These are phyloP conservation scores for Idaea aversata DNA, from an alignment of 2,888 invertebrate species.

Conservation along the genomic window DNA sequence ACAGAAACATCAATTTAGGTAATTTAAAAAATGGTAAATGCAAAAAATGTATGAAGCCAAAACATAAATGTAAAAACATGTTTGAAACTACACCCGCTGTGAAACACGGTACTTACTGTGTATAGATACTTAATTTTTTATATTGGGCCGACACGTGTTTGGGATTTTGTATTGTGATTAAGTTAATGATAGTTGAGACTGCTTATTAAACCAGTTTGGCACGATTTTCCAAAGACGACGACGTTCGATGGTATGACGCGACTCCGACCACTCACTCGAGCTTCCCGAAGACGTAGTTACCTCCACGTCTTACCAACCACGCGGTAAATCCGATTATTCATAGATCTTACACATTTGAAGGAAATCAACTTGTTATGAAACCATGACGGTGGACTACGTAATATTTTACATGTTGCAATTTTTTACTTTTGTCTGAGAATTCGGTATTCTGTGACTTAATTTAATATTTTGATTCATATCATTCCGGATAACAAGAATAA, in stretches of 20 bases:
- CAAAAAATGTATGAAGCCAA: too few relatives aligned
- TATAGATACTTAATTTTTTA: neutral
- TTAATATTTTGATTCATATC: neutral
- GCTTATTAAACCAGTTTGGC: neutral
- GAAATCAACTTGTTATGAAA: neutral
- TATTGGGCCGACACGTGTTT: neutral
- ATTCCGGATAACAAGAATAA: neutral
- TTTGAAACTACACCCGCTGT: neutral
- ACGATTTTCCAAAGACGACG: neutral
- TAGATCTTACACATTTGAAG: neutral
- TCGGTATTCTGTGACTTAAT: too few relatives aligned
- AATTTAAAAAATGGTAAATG: too few relatives aligned
- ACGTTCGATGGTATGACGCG: neutral
- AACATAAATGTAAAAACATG: neutral
- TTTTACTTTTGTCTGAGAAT: neutral
- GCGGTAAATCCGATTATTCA: neutral
- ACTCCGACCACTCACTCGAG: neutral
- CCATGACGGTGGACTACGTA: neutral
- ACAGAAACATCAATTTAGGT: too few relatives aligned
- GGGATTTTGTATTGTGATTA: neutral
- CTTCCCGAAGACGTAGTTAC: neutral
- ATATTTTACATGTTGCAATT: neutral
- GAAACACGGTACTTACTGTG: neutral
- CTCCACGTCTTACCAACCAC: neutral
- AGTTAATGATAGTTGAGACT: neutral